Conservation (phyloP, 2,888 invertebrate genomes). For the Disparrhopalites patrizii region DNA sequence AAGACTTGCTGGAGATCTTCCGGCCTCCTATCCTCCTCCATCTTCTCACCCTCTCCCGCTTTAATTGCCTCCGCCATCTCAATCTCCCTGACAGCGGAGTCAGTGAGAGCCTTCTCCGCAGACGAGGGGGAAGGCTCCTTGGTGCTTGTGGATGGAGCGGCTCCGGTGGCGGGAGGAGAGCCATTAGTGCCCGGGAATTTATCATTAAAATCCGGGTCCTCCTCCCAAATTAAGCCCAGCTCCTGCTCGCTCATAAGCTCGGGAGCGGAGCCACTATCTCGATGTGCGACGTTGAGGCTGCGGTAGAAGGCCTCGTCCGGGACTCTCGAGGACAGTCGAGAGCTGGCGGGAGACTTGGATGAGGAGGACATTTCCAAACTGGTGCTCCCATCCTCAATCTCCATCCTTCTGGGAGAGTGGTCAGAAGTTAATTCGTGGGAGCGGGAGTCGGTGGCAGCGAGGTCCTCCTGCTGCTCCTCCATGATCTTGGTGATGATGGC, state of each 20-base stretch:
- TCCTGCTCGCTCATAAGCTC: constrained; percentile 58
- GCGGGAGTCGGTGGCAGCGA: constrained; percentile 8
- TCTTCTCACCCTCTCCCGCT: neutral
- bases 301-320: constrained; percentile 84
- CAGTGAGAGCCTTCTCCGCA: neutral
- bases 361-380: neutral
- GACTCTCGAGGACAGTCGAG: constrained; percentile 50
- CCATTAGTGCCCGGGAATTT: constrained; percentile 9
- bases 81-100: neutral
- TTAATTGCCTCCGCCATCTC: neutral
- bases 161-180: neutral
- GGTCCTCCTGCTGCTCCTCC: constrained; percentile 53
- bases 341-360: constrained; percentile 9
- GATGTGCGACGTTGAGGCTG: constrained; percentile 79
- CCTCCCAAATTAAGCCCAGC: constrained; percentile 76
- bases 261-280: constrained; percentile 56
- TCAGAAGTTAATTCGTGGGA: neutral
- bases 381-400: neutral
- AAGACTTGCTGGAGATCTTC: constrained; percentile 14
- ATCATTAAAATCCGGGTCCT: constrained; percentile 57
- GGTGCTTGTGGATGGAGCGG: neutral
- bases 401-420: neutral
- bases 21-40: neutral
- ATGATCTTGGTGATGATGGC: constrained; percentile 83
- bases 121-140: neutral